Evolutionary conservation across 2,888 invertebrate genomes (phyloP).

Genomic region (Pollenia angustigena): DNA sequence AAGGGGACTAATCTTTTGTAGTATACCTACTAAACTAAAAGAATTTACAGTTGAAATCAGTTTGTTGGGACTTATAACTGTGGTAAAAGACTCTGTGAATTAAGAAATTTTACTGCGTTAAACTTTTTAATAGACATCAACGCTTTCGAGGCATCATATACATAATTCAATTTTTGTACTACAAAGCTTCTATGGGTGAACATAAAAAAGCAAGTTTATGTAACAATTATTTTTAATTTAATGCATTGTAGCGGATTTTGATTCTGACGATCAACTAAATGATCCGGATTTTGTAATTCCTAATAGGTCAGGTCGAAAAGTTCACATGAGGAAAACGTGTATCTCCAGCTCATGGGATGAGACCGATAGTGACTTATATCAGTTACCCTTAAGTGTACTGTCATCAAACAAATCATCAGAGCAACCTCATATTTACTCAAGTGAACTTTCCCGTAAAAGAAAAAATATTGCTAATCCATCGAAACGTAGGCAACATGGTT

Average conservation of each 20-base stretch:
- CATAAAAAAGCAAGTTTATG: too few species aligned
- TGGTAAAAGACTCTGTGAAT: not conserved
- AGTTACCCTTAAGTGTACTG: not conserved
- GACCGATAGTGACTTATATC: not conserved
- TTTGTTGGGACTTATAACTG: not conserved
- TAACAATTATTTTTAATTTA: not conserved
- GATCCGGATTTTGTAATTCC: conserved; percentile 29
- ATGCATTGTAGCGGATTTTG: not conserved
- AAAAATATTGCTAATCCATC: not conserved
- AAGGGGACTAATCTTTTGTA: too few species aligned
- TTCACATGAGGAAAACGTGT: not conserved
- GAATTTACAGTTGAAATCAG: not conserved
- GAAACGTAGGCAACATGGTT: not conserved
- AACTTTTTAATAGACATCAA: too few species aligned
- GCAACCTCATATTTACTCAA: not conserved
- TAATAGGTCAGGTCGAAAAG: conserved; percentile 23
- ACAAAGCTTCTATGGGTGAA: too few species aligned
- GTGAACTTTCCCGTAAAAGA: not conserved
- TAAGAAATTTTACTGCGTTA: not conserved
- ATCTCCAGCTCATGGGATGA: not conserved
- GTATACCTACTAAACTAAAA: not conserved
- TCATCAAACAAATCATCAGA: not conserved
- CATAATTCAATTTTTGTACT: too few species aligned
- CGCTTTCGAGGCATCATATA: too few species aligned
- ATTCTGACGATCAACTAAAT: not conserved